Conservation (phyloP, 2,888 invertebrate species). For the Mesochorus sp. region DNA sequence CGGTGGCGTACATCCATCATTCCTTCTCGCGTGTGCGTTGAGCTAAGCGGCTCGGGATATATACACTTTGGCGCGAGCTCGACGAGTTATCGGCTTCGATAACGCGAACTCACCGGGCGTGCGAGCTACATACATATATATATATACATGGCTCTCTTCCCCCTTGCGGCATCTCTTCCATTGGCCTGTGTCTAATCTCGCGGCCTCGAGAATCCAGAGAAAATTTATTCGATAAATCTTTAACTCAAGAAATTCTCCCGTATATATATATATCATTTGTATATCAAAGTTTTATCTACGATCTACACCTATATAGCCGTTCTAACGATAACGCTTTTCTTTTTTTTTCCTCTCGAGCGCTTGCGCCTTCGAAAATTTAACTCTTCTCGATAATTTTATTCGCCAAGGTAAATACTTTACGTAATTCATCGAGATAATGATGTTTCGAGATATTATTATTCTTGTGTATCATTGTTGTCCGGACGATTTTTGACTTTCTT, state of each 20-base stretch:
- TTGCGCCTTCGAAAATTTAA: too few species aligned
- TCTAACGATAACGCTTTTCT: slow-evolving; percentile 48
- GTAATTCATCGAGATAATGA: slow-evolving; percentile 30
- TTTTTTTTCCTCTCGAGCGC: too few species aligned
- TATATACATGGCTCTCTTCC: not conserved
- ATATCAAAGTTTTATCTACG: slow-evolving; percentile 49
- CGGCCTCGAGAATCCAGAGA: slow-evolving; percentile 54
- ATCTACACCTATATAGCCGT: slow-evolving; percentile 37
- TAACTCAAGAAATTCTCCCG: slow-evolving; percentile 41
- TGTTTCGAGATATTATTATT: not conserved
- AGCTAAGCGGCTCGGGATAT: slow-evolving; percentile 48
- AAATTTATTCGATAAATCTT: slow-evolving; percentile 58
- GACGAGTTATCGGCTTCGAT: slow-evolving; percentile 61
- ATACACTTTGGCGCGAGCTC: slow-evolving; percentile 45
- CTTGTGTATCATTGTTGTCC: too few species aligned
- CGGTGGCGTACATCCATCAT: slow-evolving; percentile 63
- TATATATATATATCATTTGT: too few species aligned
- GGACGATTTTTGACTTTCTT: too few species aligned
- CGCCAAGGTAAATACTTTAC: slow-evolving; percentile 12
- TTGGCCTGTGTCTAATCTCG: slow-evolving; percentile 44
- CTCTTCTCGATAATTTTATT: slow-evolving; percentile 50
- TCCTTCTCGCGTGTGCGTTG: slow-evolving; percentile 59
- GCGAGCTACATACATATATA: slow-evolving; percentile 27
- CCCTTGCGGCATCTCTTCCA: not conserved
- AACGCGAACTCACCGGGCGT: slow-evolving; percentile 56